A percentile compares a stretch with the other conserved stretches of the same genome.
Evolutionary conservation across 2,797 vertebrate genomes (phyloP).

Genomic region (Diglossa cyanea): DNA sequence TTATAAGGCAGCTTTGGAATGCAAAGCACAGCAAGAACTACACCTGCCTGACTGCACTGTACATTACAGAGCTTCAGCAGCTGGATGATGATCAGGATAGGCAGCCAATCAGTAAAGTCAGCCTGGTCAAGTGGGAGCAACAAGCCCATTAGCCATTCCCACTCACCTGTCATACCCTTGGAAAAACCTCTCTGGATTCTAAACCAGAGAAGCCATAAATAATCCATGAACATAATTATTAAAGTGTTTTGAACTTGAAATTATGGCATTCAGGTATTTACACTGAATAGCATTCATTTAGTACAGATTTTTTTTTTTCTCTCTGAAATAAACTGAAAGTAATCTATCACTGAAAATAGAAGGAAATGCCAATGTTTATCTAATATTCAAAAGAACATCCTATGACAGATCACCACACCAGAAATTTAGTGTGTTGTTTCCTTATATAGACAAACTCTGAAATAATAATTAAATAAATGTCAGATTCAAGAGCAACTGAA

Average conservation of each 20-base stretch:
- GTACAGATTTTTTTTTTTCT: neutral
- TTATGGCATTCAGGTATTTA: neutral
- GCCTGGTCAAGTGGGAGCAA: neutral
- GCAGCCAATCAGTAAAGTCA: neutral
- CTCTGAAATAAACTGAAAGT: neutral
- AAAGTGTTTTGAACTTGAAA: neutral
- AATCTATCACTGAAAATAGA: neutral
- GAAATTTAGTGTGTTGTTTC: neutral
- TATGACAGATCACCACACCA: neutral
- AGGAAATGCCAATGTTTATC: neutral
- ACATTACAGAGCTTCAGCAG: neutral
- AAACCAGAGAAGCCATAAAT: neutral
- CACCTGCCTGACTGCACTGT: neutral
- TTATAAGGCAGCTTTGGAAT: neutral
- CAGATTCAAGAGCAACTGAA: neutral
- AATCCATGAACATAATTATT: neutral
- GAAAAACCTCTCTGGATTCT: neutral
- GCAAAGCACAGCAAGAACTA: neutral
- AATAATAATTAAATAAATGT: neutral
- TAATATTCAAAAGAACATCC: neutral
- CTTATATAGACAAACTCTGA: neutral
- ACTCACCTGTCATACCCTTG: neutral
- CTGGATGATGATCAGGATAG: neutral
- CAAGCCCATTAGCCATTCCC: neutral
- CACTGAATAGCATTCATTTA: neutral